Evolutionary conservation across 2,888 invertebrate genomes (phyloP), one percentile per base, ranked within the genome.

Genomic region (Ichneumoninae sp.): DNA sequence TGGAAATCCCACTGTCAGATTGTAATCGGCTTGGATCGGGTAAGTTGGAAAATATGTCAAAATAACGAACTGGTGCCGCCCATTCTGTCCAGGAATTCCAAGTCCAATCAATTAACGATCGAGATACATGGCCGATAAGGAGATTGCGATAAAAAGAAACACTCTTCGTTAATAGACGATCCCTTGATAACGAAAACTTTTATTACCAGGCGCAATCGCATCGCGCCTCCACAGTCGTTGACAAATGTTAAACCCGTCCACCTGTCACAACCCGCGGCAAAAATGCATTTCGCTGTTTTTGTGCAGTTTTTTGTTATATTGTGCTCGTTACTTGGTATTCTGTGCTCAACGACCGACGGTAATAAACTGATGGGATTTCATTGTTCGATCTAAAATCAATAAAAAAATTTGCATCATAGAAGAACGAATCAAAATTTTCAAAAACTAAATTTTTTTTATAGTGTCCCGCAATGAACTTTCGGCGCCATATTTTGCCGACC

Each of bases 121-220:
- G 60, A 62, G 70, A 83, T 52, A 72, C 26, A n/a, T 10, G 13
- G 22, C 65, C 22, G 84, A 84, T 84, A 84, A 84, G 52, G 50
- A 26, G 36, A 78, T 74, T 75, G 47, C 52, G 78, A 84, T 84
- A 81, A 84, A 84, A 80, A 54, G 57, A 57, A 44, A 68, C n/a
- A 19, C 30, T 62, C 44, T 74, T 70, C n/a, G 30, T 16, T 26
- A 40, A 52, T 70, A 19, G 30, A 75, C 30, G 47, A 72, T 69
- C 30, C 26, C 30, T 69, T 57, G 78, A 84, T 78, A 70, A 77
- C 62, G 78, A 19, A 74, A 54, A 40, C 19, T 52, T 77, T 50
- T 26, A 54, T 68, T 68, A 68, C n/a, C 36, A 40, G 52, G 4
- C 54, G 19, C 7, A 19, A 57, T 33, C 47, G 10, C 62, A 44